These are phyloP conservation scores for Acanthisitta chloris DNA, from an alignment of 2,113 vertebrate species.

Conservation along the genomic window DNA sequence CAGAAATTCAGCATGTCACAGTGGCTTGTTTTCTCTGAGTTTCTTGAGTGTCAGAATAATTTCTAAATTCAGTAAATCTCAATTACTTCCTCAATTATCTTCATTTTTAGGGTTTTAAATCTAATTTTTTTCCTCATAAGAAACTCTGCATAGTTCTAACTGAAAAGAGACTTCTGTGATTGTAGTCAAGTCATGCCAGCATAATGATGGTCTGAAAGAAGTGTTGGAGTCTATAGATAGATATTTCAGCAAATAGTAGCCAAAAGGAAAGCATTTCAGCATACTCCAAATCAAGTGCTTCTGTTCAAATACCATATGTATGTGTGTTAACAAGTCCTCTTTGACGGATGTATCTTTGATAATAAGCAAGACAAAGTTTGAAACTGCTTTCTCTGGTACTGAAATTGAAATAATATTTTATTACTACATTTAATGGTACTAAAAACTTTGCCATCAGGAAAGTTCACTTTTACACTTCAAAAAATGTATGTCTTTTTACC, in stretches of 20 bases:
- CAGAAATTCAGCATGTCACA: not conserved
- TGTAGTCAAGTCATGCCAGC: not conserved
- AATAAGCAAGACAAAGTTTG: not conserved
- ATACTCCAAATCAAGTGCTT: not conserved
- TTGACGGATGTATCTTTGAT: not conserved
- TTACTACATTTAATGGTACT: not conserved
- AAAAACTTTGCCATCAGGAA: not conserved
- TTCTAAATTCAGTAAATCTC: not conserved
- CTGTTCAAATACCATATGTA: not conserved
- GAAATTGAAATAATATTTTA: not conserved
- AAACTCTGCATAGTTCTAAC: not conserved
- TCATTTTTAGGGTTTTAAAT: not conserved
- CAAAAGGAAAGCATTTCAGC: not conserved
- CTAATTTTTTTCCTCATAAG: not conserved
- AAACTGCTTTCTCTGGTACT: not conserved
- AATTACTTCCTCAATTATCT: not conserved
- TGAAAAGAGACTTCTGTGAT: not conserved
- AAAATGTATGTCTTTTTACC: not conserved
- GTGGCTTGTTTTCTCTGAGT: not conserved
- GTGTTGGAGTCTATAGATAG: not conserved
- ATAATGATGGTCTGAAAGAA: not conserved
- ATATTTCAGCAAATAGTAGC: not conserved
- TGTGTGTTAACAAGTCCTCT: not conserved
- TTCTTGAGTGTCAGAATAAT: not conserved
- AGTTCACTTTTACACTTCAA: not conserved